These are phyloP conservation scores for Heliconius hortense DNA, from an alignment of 2,888 invertebrate genomes.

Conservation along the genomic window DNA sequence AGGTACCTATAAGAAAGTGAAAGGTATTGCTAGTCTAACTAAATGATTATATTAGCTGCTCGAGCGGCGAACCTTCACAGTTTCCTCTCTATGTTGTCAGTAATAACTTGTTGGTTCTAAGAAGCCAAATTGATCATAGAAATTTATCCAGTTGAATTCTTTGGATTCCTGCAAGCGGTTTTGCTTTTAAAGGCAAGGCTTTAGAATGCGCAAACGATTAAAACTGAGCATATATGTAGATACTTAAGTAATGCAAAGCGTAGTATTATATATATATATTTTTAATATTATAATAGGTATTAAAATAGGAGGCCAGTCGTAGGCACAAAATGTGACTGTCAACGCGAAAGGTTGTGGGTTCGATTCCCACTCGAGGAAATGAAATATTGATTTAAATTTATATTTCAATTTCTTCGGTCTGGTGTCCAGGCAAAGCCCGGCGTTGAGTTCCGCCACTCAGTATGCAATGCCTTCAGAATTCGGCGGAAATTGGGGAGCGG, in stretches of 20 bases:
- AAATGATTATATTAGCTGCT: slow-evolving; percentile 42
- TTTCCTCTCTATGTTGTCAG: slow-evolving; percentile 40
- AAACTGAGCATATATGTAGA: slow-evolving; percentile 1
- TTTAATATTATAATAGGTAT: no score
- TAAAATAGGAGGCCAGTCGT: no score
- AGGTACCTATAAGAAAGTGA: slow-evolving; percentile 44
- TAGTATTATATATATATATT: background rate
- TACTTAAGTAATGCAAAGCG: background rate
- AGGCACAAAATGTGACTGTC: no score
- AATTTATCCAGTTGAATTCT: slow-evolving; percentile 33
- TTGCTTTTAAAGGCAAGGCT: slow-evolving; percentile 16
- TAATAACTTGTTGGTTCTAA: slow-evolving; percentile 36
- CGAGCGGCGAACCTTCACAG: slow-evolving; percentile 45
- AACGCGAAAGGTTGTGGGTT: no score
- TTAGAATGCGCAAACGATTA: slow-evolving; percentile 4
- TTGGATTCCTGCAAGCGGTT: slow-evolving; percentile 25
- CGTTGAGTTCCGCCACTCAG: no score
- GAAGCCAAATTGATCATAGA: slow-evolving; percentile 34
- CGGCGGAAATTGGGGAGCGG: no score
- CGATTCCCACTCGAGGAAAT: no score
- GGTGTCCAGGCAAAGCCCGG: no score
- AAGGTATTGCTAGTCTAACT: slow-evolving; percentile 44
- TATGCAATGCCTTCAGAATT: no score
- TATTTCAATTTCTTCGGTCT: no score
- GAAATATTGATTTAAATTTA: no score